These are phyloP conservation scores for Iphiclides podalirius DNA, from an alignment of 2,888 invertebrate species.

Conservation along the genomic window DNA sequence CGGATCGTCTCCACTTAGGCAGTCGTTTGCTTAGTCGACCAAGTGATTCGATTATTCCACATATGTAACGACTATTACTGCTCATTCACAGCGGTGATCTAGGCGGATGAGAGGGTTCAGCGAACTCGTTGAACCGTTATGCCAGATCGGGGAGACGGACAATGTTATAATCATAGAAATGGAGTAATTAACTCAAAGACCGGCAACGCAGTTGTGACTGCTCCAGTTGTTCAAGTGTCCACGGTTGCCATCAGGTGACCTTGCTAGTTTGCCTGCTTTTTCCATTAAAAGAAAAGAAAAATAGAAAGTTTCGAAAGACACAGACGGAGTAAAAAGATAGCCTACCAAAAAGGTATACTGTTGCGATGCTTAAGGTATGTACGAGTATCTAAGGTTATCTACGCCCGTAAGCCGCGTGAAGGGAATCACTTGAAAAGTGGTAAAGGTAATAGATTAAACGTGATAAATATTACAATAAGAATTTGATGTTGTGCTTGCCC, in stretches of 20 bases:
- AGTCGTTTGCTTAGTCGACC: constrained; percentile 41
- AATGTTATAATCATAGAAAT: constrained; percentile 31
- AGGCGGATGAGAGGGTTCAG: constrained; percentile 40
- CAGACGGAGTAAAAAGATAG: constrained; percentile 23
- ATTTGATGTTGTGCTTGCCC: no score
- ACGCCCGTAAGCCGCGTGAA: no score
- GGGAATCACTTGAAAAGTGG: no score
- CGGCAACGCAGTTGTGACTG: no score
- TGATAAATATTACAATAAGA: no score
- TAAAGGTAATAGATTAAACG: no score
- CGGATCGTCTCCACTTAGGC: constrained; percentile 54
- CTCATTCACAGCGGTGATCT: constrained; percentile 56
- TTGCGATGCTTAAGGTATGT: constrained; percentile 16
- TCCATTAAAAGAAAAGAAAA: no score
- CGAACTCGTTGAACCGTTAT: constrained; percentile 59
- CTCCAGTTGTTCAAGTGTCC: no score
- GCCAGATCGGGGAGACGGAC: constrained; percentile 43
- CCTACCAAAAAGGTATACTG: constrained; percentile 9
- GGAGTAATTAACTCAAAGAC: constrained; percentile 27
- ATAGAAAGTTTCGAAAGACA: constrained; percentile 25
- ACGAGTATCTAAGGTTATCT: no score
- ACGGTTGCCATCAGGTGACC: no score
- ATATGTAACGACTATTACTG: constrained; percentile 55
- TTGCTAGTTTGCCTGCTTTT: no score
- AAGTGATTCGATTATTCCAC: constrained; percentile 41